Evolutionary conservation across 2,888 invertebrate species (phyloP).

Genomic region (Torymus auratus): DNA sequence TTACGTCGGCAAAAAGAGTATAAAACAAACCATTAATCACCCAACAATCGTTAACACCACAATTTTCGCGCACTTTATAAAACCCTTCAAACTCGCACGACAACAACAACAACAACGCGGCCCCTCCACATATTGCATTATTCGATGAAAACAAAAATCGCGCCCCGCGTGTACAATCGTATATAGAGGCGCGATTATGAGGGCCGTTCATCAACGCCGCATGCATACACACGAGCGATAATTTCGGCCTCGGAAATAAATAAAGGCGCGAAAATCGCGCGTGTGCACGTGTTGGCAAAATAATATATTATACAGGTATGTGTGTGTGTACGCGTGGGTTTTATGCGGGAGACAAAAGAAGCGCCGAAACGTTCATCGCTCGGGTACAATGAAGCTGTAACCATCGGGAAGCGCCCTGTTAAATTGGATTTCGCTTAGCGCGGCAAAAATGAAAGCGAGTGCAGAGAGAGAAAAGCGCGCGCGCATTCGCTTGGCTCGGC

Average conservation of each 20-base stretch:
- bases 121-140: neutral
- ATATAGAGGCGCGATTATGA: neutral
- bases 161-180: neutral
- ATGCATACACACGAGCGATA: neutral
- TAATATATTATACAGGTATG: neutral
- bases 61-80: no score
- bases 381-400: conserved; percentile 48
- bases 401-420: conserved; percentile 41
- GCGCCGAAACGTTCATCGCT: conserved; percentile 8
- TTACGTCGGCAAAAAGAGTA: no score
- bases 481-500: no score
- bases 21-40: no score
- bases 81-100: no score
- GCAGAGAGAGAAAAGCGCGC: neutral
- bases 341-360: conserved; percentile 2
- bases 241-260: conserved; percentile 18
- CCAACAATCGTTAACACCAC: no score
- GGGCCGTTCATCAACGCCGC: conserved; percentile 5
- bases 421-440: conserved; percentile 45
- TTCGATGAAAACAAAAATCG: conserved; percentile 1
- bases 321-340: neutral
- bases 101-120: no score
- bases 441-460: conserved; percentile 27
- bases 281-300: neutral
- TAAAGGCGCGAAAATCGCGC: conserved; percentile 21